Base-by-base conservation (phyloP, 1,140 invertebrate genomes). In the Hetaerina americana region DNA sequence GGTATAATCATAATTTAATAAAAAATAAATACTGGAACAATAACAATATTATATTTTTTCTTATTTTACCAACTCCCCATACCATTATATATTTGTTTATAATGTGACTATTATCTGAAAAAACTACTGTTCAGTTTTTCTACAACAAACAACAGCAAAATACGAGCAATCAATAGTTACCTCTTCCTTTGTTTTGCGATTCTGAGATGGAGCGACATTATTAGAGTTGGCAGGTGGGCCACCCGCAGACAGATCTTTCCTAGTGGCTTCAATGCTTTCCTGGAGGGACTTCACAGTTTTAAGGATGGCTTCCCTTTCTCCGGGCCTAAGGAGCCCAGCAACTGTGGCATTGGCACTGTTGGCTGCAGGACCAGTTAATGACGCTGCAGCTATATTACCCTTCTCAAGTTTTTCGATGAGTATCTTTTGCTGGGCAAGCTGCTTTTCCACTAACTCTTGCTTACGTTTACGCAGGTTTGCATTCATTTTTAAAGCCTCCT, bases 361-460 rank as follows among this genome's bases (percentile, higher is more conserved):
- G 2, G 40, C 40, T 5, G 40, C 40, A 18, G 40, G 22, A 18
- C 40, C 40, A 5, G 15, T n/a, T n/a, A 57, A 5, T 5, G 40
- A 12, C 22, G 10, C 40, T 18, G 40, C 40, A 70, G 29, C 15
- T 28, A 31, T 70, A 25, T 82, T 77, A 84, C 88, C 87, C 69
- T 87, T 87, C 76, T 93, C 91, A 18, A 93, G 81, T 72, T 87
- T 87, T 49, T 89, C 85, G 66, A 95, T 88, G 5, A 94, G 79
- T 69, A 88, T 79, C 75, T 88, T 90, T 76, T 94, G 90, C 75
- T 94, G 89, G 18, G 87, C 84, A 15, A 95, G 78, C 77, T 94
- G 90, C 74, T 91, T 93, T 70, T 92, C 86, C 5, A 95, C 77
- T 24, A 95, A 78, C 74, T 89, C 88, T 77, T 92, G 91, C 74